phyloP scores from a whole-genome alignment of 1,140 invertebrate genomes.

The Drosophila repleta region DNA sequence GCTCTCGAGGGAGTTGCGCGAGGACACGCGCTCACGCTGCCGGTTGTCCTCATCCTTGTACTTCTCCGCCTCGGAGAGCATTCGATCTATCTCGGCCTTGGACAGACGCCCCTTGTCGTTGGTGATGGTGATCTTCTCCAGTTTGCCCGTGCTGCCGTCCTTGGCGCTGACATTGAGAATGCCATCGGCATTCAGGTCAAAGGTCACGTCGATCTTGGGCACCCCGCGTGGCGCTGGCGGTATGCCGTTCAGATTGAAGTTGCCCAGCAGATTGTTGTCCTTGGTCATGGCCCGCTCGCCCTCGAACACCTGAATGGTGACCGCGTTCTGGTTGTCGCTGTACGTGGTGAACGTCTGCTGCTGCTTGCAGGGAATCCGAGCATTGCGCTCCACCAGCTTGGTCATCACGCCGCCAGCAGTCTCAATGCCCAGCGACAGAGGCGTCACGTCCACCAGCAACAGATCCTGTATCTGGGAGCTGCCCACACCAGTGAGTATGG shows the following conservation, averaged over 20 bases:
- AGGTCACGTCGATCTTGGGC: slow-evolving; percentile 88
- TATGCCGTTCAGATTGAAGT: slow-evolving; percentile 90
- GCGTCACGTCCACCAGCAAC: slow-evolving; percentile 89
- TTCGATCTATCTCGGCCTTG: slow-evolving; percentile 96
- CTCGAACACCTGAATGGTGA: slow-evolving; percentile 90
- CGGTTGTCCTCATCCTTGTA: slow-evolving; percentile 89
- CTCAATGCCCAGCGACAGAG: slow-evolving; percentile 89
- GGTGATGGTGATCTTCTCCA: slow-evolving; percentile 93
- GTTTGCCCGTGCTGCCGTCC: slow-evolving; percentile 90
- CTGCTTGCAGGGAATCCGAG: slow-evolving; percentile 88
- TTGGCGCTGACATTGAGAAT: slow-evolving; percentile 92
- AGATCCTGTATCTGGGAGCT: slow-evolving; percentile 91
- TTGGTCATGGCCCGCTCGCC: slow-evolving; percentile 91
- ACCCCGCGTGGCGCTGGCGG: slow-evolving; percentile 88
- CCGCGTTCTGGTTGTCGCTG: slow-evolving; percentile 89
- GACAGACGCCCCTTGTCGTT: slow-evolving; percentile 96
- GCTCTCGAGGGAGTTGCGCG: slow-evolving; percentile 92
- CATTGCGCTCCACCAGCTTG: slow-evolving; percentile 88
- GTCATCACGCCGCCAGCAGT: slow-evolving; percentile 89
- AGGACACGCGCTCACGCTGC: slow-evolving; percentile 87
- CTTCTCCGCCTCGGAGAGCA: slow-evolving; percentile 92
- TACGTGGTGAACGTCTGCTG: slow-evolving; percentile 88
- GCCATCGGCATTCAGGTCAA: slow-evolving; percentile 92
- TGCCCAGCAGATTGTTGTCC: slow-evolving; percentile 92
- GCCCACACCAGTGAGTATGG: slow-evolving; percentile 88